These are phyloP conservation scores for Ibidorhyncha struthersii DNA, from an alignment of 2,113 vertebrate genomes.

Conservation along the genomic window DNA sequence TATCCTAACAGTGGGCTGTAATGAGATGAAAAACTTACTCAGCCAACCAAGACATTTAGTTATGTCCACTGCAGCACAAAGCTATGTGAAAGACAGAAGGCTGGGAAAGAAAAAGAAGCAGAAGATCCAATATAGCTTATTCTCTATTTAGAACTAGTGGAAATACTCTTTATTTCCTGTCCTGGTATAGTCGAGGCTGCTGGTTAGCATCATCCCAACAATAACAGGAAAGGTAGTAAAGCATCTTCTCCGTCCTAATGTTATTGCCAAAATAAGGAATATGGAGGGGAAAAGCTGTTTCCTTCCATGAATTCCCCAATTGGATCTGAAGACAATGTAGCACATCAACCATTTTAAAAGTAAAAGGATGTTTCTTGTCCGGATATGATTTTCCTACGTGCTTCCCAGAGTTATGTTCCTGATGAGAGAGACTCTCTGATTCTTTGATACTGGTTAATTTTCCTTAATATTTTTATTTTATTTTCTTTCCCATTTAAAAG, in stretches of 20 bases:
- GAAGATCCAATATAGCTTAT: neutral
- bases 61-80: neutral
- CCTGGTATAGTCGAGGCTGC: neutral
- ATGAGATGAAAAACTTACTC: conserved; percentile 21
- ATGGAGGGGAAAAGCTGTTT: neutral
- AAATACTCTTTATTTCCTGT: neutral
- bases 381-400: neutral
- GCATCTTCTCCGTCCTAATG: neutral
- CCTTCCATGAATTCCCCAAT: rapidly evolving
- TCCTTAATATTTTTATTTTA: neutral
- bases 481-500: neutral
- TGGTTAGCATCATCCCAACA: neutral
- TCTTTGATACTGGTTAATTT: neutral
- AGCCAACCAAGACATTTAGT: conserved; percentile 41
- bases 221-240: neutral
- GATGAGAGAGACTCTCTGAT: neutral
- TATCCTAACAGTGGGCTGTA: conserved; percentile 18
- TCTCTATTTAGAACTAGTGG: neutral
- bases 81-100: neutral
- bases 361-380: neutral
- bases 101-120: neutral
- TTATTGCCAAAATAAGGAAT: neutral
- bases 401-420: neutral
- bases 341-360: neutral
- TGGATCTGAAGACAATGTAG: neutral